phyloP scores from a whole-genome alignment of 2,888 invertebrate species.

The Dyspetes luteomarginatus region DNA sequence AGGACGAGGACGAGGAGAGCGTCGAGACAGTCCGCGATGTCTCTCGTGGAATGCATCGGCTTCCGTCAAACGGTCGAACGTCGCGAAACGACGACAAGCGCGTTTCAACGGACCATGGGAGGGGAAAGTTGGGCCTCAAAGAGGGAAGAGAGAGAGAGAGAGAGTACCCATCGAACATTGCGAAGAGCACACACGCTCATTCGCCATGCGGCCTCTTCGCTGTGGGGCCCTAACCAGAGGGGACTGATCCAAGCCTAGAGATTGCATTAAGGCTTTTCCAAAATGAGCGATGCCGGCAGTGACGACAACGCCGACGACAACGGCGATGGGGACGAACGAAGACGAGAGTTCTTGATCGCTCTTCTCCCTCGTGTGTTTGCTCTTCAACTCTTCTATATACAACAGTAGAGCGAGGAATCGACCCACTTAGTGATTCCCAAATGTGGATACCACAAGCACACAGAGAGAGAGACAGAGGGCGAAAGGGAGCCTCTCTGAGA shows the following conservation, averaged over 20 bases:
- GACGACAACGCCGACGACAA: constrained; percentile 31
- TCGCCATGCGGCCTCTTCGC: constrained; percentile 40
- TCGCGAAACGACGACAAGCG: constrained; percentile 60
- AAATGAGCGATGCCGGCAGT: constrained; percentile 76
- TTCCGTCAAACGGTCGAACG: constrained; percentile 78
- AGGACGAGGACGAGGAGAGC: constrained; percentile 77
- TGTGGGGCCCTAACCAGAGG: constrained; percentile 41
- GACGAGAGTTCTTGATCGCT: constrained; percentile 33
- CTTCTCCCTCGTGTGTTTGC: background rate
- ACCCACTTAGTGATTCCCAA: constrained; percentile 53
- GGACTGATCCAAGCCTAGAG: constrained; percentile 77
- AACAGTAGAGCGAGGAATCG: constrained; percentile 6
- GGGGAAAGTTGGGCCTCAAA: constrained; percentile 40
- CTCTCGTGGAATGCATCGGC: constrained; percentile 81
- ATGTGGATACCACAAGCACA: constrained; percentile 42
- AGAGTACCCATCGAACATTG: constrained; percentile 38
- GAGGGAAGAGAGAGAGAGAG: constrained; percentile 49
- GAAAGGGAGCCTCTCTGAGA: constrained; percentile 5
- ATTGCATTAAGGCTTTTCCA: constrained; percentile 81
- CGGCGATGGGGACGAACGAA: constrained; percentile 14
- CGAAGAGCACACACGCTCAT: constrained; percentile 34
- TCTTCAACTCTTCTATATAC: background rate
- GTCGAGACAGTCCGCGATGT: constrained; percentile 79
- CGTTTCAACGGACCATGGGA: constrained; percentile 51
- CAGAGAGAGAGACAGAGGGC: constrained; percentile 16